Evolutionary conservation across 2,888 invertebrate species (phyloP), one percentile per base, ranked within the genome.

Genomic region (Lasiommata megera): DNA sequence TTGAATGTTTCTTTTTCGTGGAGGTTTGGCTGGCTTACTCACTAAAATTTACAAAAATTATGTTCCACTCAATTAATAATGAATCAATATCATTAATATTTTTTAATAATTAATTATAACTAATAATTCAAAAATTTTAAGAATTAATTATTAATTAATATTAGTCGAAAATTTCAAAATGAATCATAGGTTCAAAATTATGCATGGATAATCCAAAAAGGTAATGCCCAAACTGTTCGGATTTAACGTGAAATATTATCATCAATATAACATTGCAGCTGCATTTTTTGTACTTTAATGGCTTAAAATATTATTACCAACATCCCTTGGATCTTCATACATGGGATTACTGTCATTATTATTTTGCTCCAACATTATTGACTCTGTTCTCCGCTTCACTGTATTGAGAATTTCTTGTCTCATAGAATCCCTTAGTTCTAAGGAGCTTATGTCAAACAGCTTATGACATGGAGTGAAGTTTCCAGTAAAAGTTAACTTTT

Each of bases 301-400:
- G 31, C 7, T 31, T 6, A 23, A 23, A 23, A 23, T 3, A 31
- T 1, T 34, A 70, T 61, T 68, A 86, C 88, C 84, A 62, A 88
- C 76, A 77, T 90, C 90, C 62, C 74, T 79, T 1, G 90, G 89
- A 66, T 89, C 89, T 54, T 90, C 90, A 72, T 90, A 90, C 69
- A 82, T 62, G 0, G 82, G 81, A 64, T 87, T 86, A 31, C 79
- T 79, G 18, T 67, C 65, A 38, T 67, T 66, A 23, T 70, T 71
- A 1, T 65, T 70, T 11, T 69, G 63, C n/a, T 71, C 72, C 36
- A 69, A 67, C 57, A 84, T 77, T 44, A 71, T 70, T 0, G 79
- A 73, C 57, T 83, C 83, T 0, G 85, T 83, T 61, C 72, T 83
- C 66, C 72, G 82, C 51, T 78, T 69, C 0, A 88, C 86, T 3